Evolutionary conservation across 2,888 invertebrate genomes (phyloP).

Genomic region (Calliphora vomitoria): DNA sequence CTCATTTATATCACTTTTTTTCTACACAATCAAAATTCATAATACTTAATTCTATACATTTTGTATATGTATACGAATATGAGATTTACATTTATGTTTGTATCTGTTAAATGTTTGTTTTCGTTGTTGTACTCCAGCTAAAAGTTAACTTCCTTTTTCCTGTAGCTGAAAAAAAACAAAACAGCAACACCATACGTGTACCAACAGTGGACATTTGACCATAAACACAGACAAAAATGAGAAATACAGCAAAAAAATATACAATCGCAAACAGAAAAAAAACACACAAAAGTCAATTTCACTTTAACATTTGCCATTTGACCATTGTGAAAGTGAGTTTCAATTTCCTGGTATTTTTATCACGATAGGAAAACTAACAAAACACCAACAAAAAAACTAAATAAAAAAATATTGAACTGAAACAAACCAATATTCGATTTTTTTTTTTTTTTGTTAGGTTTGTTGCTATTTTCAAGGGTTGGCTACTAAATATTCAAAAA

Average conservation of each 20-base stretch:
- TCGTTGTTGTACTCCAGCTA: slow-evolving; percentile 41
- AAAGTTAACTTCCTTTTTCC: slow-evolving; percentile 70
- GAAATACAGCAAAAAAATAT: slow-evolving; percentile 8
- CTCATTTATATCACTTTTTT: slow-evolving; percentile 5
- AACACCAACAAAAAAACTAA: slow-evolving; percentile 19
- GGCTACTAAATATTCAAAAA: slow-evolving; percentile 62
- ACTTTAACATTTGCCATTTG: slow-evolving; percentile 70
- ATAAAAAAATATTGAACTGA: slow-evolving; percentile 28
- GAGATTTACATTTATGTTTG: slow-evolving; percentile 25
- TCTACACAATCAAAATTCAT: slow-evolving; percentile 11
- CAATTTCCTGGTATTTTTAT: slow-evolving; percentile 73
- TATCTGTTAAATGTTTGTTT: neutral
- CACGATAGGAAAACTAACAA: slow-evolving; percentile 58
- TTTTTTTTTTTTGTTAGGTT: neutral
- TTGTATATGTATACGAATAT: slow-evolving; percentile 3
- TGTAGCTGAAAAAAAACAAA: slow-evolving; percentile 58
- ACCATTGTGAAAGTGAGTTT: slow-evolving; percentile 72
- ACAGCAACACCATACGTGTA: slow-evolving; percentile 7
- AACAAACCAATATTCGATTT: slow-evolving; percentile 38
- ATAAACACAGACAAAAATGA: slow-evolving; percentile 43
- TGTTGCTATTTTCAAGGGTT: slow-evolving; percentile 52
- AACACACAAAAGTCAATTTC: slow-evolving; percentile 53
- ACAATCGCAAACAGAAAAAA: slow-evolving; percentile 16
- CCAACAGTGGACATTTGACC: slow-evolving; percentile 45
- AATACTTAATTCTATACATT: slow-evolving; percentile 34